Evolutionary conservation across 2,113 vertebrate genomes (phyloP).

Genomic region (Phylloscopus trochilus): DNA sequence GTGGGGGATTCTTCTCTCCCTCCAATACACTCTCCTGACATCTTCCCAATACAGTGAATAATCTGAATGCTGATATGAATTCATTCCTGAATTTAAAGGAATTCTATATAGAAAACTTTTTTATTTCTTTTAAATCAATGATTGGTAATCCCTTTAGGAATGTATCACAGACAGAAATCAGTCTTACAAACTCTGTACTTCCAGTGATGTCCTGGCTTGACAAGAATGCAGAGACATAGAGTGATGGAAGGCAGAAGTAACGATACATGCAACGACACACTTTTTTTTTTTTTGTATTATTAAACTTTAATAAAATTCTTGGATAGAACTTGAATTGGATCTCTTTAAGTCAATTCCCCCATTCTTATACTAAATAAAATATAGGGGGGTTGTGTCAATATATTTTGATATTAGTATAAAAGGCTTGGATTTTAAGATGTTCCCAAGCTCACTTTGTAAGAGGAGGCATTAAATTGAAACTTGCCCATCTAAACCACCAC

Average conservation of each 20-base stretch:
- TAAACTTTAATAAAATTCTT: not conserved
- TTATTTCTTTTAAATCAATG: not conserved
- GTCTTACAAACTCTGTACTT: not conserved
- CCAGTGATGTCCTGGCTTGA: not conserved
- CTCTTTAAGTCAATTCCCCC: not conserved
- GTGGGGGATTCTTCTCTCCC: not conserved
- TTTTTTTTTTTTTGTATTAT: not conserved
- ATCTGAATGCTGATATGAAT: not conserved
- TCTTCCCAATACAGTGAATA: not conserved
- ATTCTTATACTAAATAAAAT: not conserved
- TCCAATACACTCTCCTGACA: not conserved
- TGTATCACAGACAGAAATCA: not conserved
- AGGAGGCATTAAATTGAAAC: not conserved
- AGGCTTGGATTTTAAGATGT: not conserved
- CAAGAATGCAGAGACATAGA: not conserved
- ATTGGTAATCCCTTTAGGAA: not conserved
- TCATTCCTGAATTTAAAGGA: not conserved
- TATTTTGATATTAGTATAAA: not conserved
- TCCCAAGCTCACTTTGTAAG: not conserved
- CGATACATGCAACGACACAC: not conserved
- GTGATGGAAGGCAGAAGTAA: not conserved
- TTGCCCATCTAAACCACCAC: not conserved
- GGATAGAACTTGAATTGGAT: not conserved
- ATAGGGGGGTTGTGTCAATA: fast-evolving
- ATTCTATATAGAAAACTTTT: not conserved